Evolutionary conservation across 1,140 invertebrate species (phyloP).

Genomic region (Drosophila simulans): DNA sequence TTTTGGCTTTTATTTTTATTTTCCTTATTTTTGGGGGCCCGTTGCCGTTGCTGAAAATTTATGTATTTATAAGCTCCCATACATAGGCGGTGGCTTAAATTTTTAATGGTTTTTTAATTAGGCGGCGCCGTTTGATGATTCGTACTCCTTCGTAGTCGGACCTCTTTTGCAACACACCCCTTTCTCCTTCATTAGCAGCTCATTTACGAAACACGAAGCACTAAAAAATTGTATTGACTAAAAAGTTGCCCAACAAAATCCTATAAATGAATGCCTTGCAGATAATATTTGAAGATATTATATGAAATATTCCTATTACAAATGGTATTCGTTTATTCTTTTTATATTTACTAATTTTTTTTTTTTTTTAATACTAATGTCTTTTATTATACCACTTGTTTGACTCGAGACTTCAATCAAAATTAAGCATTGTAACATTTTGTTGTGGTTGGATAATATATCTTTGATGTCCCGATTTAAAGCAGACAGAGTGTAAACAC

Average conservation of each 20-base stretch:
- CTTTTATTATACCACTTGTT: too few species aligned
- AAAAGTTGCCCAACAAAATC: background rate
- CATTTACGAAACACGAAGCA: conserved; percentile 22
- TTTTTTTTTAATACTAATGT: too few species aligned
- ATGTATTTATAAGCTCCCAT: conserved; percentile 71
- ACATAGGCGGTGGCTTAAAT: conserved; percentile 66
- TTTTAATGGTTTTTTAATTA: conserved; percentile 81
- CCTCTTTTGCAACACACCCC: conserved; percentile 1
- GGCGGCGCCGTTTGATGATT: conserved; percentile 62
- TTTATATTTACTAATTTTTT: too few species aligned
- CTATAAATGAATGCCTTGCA: too few species aligned
- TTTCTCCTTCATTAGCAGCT: conserved; percentile 16
- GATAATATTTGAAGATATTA: too few species aligned
- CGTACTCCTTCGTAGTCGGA: conserved; percentile 11
- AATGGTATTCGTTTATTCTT: too few species aligned
- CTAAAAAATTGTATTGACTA: conserved; percentile 3
- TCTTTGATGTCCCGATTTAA: background rate
- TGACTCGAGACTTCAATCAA: too few species aligned
- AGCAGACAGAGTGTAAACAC: background rate
- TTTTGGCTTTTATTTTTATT: conserved; percentile 57
- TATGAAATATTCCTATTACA: too few species aligned
- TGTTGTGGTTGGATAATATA: background rate
- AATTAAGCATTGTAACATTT: too few species aligned
- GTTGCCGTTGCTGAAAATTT: conserved; percentile 52
- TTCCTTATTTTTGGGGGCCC: conserved; percentile 1